Evolutionary conservation across 1,140 invertebrate species (phyloP).

Genomic region (Apis cerana): DNA sequence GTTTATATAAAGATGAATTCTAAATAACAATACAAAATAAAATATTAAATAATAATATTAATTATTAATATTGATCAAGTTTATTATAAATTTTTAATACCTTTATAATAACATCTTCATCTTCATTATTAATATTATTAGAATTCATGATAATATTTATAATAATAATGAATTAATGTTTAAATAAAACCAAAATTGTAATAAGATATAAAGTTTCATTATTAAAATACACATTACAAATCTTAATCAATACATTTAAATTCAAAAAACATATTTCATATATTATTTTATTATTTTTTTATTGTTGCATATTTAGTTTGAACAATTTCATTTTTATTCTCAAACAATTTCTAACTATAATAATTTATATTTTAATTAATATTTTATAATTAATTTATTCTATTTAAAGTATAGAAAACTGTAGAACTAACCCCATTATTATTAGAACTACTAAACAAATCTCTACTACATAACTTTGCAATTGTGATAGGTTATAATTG

Average conservation of each 20-base stretch:
- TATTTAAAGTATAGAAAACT: neutral
- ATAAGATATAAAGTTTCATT: neutral
- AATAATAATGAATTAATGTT: conserved; percentile 29
- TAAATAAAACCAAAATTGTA: neutral
- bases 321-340: neutral
- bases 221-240: neutral
- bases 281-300: neutral
- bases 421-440: neutral
- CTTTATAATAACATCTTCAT: conserved; percentile 71
- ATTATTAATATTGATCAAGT: neutral
- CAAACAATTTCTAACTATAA: neutral
- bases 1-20: conserved; percentile 73
- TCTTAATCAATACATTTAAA: neutral
- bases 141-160: neutral
- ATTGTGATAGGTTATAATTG: neutral
- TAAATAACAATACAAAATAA: conserved; percentile 37
- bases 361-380: neutral
- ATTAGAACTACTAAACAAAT: neutral
- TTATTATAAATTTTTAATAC: conserved; percentile 49
- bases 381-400: neutral
- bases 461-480: neutral
- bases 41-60: neutral
- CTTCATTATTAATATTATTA: conserved; percentile 48
- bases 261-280: neutral
- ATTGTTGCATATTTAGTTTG: neutral